These are phyloP conservation scores for Diadumene lineata DNA, from an alignment of 92 coral and sea anemone species.

Conservation along the genomic window DNA sequence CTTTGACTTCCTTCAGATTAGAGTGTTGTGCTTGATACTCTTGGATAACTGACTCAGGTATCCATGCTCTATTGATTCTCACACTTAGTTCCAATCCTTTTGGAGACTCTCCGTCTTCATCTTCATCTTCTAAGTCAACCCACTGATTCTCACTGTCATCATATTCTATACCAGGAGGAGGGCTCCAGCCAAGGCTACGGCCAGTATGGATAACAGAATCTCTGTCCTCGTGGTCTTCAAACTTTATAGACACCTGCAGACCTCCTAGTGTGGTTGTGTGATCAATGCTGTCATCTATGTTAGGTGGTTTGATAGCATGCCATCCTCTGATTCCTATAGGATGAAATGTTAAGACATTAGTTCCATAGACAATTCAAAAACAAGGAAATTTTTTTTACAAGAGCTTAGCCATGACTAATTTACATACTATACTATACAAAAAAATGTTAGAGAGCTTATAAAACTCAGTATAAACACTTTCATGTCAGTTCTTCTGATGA, in stretches of 20 bases:
- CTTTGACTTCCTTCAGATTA: slow-evolving; percentile 42
- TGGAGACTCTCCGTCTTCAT: slow-evolving; percentile 18
- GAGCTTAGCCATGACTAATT: no score
- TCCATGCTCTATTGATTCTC: slow-evolving; percentile 74
- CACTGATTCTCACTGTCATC: slow-evolving; percentile 54
- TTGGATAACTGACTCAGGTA: slow-evolving; percentile 55
- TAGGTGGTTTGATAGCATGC: slow-evolving; percentile 56
- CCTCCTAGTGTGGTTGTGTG: slow-evolving; percentile 65
- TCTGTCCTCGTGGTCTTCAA: slow-evolving; percentile 74
- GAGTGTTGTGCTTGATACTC: slow-evolving; percentile 17
- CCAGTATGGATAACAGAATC: slow-evolving; percentile 73
- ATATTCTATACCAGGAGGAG: slow-evolving; percentile 68
- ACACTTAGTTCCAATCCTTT: slow-evolving; percentile 58
- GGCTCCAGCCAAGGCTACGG: slow-evolving; percentile 92
- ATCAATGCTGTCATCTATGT: not conserved
- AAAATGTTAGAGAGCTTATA: no score
- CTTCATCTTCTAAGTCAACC: slow-evolving; percentile 46
- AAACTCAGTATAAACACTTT: no score
- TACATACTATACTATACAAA: no score
- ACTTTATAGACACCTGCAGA: slow-evolving; percentile 70
- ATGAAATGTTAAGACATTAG: not conserved
- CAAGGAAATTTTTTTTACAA: no score
- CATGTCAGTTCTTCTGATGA: no score
- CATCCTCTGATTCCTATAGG: slow-evolving; percentile 86
- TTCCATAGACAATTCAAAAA: no score